Percentiles rank a stretch among this genome's conserved stretches.
These are phyloP conservation scores for Amphibalanus amphitrite DNA, from an alignment of 1,140 invertebrate genomes.

Conservation along the genomic window DNA sequence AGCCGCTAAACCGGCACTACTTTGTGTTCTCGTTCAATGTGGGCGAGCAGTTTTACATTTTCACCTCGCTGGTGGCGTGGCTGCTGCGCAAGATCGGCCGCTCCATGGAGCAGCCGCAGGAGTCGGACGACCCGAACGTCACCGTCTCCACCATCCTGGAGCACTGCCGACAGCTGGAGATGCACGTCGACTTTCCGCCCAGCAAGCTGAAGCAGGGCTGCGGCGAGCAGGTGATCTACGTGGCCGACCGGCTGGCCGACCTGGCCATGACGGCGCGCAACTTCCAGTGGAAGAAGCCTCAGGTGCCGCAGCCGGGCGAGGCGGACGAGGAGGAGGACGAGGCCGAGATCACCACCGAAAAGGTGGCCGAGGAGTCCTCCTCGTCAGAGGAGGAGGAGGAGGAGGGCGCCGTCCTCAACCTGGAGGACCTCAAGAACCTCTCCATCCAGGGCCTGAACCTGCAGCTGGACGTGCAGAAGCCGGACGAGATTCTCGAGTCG, in stretches of 20 bases:
- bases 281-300: slow-evolving; percentile 36
- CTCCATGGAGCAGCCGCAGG: slow-evolving; percentile 68
- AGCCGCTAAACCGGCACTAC: slow-evolving; percentile 70
- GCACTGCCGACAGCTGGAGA: slow-evolving; percentile 50
- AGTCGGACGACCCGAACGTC: slow-evolving; percentile 85
- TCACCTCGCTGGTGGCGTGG: slow-evolving; percentile 79
- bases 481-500: no score
- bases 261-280: slow-evolving; percentile 46
- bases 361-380: slow-evolving; percentile 59
- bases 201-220: slow-evolving; percentile 79
- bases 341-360: slow-evolving; percentile 30
- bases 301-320: slow-evolving; percentile 21
- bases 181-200: slow-evolving; percentile 58
- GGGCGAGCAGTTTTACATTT: slow-evolving; percentile 90
- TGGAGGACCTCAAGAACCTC: no score
- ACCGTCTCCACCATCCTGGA: no score
- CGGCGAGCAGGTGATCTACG: no score
- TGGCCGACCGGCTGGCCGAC: slow-evolving; percentile 58
- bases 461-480: slow-evolving; percentile 23
- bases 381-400: slow-evolving; percentile 44
- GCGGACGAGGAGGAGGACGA: slow-evolving; percentile 14
- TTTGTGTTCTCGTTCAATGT: slow-evolving; percentile 81
- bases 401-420: slow-evolving; percentile 43
- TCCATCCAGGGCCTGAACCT: slow-evolving; percentile 12
- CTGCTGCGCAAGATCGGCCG: slow-evolving; percentile 65